Percentiles rank a stretch among this genome's conserved stretches.
Conservation (phyloP, 2,113 vertebrate species). For the Cinclus mexicanus region DNA sequence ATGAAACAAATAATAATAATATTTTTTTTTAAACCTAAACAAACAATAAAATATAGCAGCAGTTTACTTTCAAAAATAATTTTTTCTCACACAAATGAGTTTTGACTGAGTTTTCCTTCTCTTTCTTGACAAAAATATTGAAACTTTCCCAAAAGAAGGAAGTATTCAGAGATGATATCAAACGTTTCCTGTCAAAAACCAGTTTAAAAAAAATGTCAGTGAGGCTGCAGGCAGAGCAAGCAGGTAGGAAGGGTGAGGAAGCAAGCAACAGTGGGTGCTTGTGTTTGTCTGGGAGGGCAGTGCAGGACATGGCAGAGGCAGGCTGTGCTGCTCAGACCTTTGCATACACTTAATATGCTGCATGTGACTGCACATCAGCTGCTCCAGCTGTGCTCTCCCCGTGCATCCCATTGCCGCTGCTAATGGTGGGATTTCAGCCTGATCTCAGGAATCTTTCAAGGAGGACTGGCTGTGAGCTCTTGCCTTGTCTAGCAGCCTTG, state of each 20-base stretch:
- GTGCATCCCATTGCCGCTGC: rapidly evolving
- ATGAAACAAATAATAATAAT: background rate
- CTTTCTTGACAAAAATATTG: background rate
- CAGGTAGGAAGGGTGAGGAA: background rate
- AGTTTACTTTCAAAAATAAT: background rate
- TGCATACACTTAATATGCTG: too few species aligned
- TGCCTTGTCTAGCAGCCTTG: background rate
- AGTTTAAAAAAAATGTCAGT: background rate
- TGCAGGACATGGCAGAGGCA: background rate
- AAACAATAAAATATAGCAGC: background rate
- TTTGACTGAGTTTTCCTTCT: background rate
- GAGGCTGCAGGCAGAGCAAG: rapidly evolving
- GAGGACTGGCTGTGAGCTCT: background rate
- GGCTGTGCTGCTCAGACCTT: background rate
- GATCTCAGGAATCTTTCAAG: background rate
- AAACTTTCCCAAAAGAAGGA: background rate
- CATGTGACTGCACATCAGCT: background rate
- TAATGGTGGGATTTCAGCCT: background rate
- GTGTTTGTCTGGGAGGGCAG: background rate
- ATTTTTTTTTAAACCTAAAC: too few species aligned
- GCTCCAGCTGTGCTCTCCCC: background rate
- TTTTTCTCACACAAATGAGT: background rate
- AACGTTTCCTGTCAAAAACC: background rate
- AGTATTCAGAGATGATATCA: background rate
- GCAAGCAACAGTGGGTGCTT: background rate